Conservation (phyloP, 2,888 invertebrate genomes). For the Tetragnatha montana region DNA sequence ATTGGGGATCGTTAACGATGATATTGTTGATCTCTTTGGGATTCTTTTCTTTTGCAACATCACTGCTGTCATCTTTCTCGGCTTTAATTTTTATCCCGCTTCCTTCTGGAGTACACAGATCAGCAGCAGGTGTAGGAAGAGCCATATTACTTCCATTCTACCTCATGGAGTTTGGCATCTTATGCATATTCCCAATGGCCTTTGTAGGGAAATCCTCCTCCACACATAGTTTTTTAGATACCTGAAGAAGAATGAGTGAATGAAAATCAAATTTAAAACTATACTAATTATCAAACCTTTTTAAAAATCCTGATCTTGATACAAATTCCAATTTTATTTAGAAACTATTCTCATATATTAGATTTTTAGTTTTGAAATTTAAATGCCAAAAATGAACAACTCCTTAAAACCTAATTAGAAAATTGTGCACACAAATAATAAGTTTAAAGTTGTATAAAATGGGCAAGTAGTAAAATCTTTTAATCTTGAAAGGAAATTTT, state of each 20-base stretch:
- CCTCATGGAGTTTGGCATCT: constrained; percentile 50
- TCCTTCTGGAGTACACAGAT: constrained; percentile 57
- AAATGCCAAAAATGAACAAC: no score
- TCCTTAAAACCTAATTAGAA: no score
- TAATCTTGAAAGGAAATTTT: no score
- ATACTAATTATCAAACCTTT: background rate
- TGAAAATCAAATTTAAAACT: background rate
- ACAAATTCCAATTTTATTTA: no score
- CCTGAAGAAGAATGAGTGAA: constrained; percentile 3
- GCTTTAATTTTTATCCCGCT: constrained; percentile 63
- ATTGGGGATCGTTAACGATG: constrained; percentile 46
- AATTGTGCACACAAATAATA: no score
- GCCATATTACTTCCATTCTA: constrained; percentile 70
- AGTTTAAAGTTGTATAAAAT: no score
- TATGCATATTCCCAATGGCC: constrained; percentile 16
- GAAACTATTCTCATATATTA: no score
- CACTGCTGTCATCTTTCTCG: constrained; percentile 56
- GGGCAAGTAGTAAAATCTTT: no score
- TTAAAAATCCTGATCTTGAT: no score
- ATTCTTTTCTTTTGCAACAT: background rate
- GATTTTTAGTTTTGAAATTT: no score
- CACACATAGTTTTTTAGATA: background rate
- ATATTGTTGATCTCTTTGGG: constrained; percentile 43
- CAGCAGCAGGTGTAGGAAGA: constrained; percentile 67
- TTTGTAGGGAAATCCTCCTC: background rate